Evolutionary conservation across 2,113 vertebrate genomes (phyloP), one percentile per base, ranked within the genome.

Genomic region (Scytalopus superciliaris): DNA sequence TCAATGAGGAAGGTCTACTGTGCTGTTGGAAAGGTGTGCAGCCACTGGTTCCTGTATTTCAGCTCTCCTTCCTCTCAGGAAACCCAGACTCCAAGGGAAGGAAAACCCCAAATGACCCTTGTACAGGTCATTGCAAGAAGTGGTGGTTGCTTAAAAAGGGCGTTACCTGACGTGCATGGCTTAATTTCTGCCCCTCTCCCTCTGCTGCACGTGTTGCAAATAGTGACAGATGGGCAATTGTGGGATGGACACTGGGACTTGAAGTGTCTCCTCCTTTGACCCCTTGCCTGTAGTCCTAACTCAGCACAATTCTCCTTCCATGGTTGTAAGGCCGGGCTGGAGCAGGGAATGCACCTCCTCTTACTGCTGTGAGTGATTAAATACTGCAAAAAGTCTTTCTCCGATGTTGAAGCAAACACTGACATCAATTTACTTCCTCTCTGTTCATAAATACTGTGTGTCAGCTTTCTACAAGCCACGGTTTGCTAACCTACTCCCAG

Each of bases 11-110:
- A 93, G 62, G 40, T 89, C 47, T 89, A 19, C 52, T 59, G 0
- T 3, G 7, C 79, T 77, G 82, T 72, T 96, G 96, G 92, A 97
- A 89, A 72, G 79, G 31, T 90, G 68, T 60, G 56, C 86, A 84
- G 69, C 93, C 94, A 27, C 90, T 90, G 50, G 80, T 96, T 95
- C 96, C 94, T 94, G 91, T 89, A 92, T 96, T 93, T 97, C 86
- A 94, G 63, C 84, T 92, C 83, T 93, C 40, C 90, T 97, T 95
- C 95, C 96, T 96, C 73, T 96, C 92, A 94, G 93, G 92, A 97
- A 96, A 90, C 79, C 35, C 83, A 68, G 88, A 79, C 73, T 94
- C 81, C 69, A 53, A 66, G 96, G 80, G 94, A 92, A 93, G 94
- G 94, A 97, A 94, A 78, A 64, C 93, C 92, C 89, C 49, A 69